Conservation (phyloP, 1,140 invertebrate species). For the Phthorimaea operculella region DNA sequence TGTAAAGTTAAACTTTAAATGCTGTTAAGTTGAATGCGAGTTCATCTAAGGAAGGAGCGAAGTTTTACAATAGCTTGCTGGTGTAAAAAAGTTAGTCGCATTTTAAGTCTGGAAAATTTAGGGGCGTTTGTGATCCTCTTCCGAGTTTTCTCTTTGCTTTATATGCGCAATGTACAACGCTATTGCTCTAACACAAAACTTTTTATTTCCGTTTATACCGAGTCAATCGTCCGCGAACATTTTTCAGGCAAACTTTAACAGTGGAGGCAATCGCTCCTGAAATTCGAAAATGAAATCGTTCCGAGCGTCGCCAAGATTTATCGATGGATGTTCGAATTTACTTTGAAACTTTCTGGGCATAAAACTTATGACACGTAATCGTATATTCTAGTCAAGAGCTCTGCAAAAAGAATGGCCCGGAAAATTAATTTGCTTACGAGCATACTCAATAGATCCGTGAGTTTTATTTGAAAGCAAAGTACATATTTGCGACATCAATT, state of each 20-base stretch:
- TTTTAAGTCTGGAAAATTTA: conserved; percentile 46
- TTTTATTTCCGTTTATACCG: conserved; percentile 67
- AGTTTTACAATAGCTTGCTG: conserved; percentile 38
- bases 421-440: conserved; percentile 16
- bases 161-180: conserved; percentile 59
- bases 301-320: conserved; percentile 65
- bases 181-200: conserved; percentile 65
- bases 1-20: background rate
- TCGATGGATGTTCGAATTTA: conserved; percentile 67
- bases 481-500: too few species aligned
- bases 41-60: conserved; percentile 22
- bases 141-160: conserved; percentile 52
- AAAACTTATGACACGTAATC: conserved; percentile 68
- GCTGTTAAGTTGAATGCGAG: conserved; percentile 24
- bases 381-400: conserved; percentile 52
- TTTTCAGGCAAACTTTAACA: conserved; percentile 68
- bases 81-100: conserved; percentile 42
- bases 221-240: conserved; percentile 66
- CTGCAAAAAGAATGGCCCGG: conserved; percentile 19
- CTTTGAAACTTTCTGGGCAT: conserved; percentile 63
- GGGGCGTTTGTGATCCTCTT: conserved; percentile 51
- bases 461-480: too few species aligned
- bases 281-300: conserved; percentile 69
- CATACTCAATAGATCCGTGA: too few species aligned
- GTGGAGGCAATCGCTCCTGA: conserved; percentile 66